Base-by-base conservation (phyloP, 2,797 vertebrate genomes). In the Linurgus olivaceus region DNA sequence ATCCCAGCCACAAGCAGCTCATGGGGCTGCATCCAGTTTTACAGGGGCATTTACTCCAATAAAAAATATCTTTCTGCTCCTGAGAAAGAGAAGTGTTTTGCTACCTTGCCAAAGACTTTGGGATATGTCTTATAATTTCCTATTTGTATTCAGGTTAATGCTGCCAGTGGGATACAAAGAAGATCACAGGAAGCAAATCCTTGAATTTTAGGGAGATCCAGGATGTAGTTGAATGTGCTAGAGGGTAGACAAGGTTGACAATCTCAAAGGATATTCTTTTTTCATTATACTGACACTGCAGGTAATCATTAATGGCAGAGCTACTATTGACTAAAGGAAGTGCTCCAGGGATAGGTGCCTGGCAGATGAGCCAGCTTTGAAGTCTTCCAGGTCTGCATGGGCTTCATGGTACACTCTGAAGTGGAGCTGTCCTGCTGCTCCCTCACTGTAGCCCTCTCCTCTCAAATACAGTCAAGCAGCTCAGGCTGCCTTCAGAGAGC, bases 341-440 rank as follows among this genome's bases (percentile, higher is more conserved):
- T 5, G 1, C 21, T 62, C 31, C 3, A 3, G 29, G 29, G 45
- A 42, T 7, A n/a, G 24, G 4, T 37, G 29, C 15, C 4, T 3
- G 4, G 11, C 4, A 33, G 55, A 42, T 24, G 9, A 77, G 31
- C 19, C 11, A 26, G 50, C 28, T 65, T 66, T 65, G 52, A 72
- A 84, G 51, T 29, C 33, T 51, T 66, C 8, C 10, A 66, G 26
- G 28, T 61, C 17, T 8, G 1, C 2, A 1, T n/a, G 33, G 26
- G 35, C 42, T 52, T 3, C 0, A 18, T 47, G 54, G 29, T 29
- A 23, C 23, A 11, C 31, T 26, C 17, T 24, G 66, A 84, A 55
- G 31, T 51, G n/a, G n/a, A 78, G 54, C 44, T 24, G 61, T 54
- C 40, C 63, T 68, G 44, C 77, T 62, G 54, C 23, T 61, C 51